Evolutionary conservation across 2,113 vertebrate species (phyloP), one percentile per base, ranked within the genome.

Genomic region (Pachycephala philippinensis): DNA sequence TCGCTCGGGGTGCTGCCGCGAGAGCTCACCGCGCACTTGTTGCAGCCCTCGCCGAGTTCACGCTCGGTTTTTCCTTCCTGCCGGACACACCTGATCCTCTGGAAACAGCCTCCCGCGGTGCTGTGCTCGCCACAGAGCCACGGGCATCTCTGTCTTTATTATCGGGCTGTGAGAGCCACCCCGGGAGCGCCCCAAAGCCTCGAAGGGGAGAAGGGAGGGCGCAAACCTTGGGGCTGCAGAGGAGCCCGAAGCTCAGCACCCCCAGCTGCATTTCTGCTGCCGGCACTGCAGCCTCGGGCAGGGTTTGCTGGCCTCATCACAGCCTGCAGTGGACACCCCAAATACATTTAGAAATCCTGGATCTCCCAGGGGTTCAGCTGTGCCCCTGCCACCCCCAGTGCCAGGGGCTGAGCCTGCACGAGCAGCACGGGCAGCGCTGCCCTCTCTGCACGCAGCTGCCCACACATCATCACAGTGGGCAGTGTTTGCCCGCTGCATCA

Each of bases 141-240:
- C 13, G 19, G 27, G 28, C 4, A 26, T 2, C 54, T 27, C 44
- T 6, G 30, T 4, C 19, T 52, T 19, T 3, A 16, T 21, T 4
- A 0, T 0, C 9, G 74, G 1, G 1, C 65, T 4, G 17, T 3
- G 30, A 11, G 71, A 66, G 2, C 31, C 14, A 22, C 35, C 37
- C 37, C 4, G 10, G 35, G 28, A 18, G 23, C 9, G 33, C 11
- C 63, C 31, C 2, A 3, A 8, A 0, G 1, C 35, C 28, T 20
- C 4, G 5, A 11, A 24, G 11, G 40, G 8, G 42, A 22, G 39
- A 11, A 53, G 8, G 22, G 23, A 53, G 19, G 50, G 39, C 3
- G 6, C 52, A 9, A 33, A 23, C 0, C 26, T 16, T 1, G 28
- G 19, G 57, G 7, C 13, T 27, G 16, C 1, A 4, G 68, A 27